Base-by-base conservation (phyloP, 1,140 invertebrate genomes). In the Lasaia peninsularis region DNA sequence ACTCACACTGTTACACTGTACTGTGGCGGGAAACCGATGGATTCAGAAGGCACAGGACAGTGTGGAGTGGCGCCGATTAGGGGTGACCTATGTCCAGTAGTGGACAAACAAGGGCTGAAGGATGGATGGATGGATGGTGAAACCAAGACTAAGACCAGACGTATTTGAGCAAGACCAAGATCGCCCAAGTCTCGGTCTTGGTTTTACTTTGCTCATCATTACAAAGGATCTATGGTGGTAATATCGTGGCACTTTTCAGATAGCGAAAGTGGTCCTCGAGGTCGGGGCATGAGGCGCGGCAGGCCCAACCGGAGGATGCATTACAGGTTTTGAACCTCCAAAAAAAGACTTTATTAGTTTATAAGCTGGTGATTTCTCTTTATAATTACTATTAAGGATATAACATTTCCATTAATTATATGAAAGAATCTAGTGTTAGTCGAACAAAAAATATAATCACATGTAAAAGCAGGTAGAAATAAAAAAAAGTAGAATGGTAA, bases 191-290 rank as follows among this genome's bases (percentile, higher is more conserved):
- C n/a, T n/a, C n/a, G n/a, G n/a, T n/a, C n/a, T n/a, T n/a, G 12
- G 35, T n/a, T n/a, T 40, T 40, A 40, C n/a, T 40, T 12, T 40
- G 4, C 35, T 16, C 18, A 2, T n/a, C n/a, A n/a, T n/a, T n/a
- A n/a, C n/a, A n/a, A n/a, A 12, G 14, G 1, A n/a, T 40, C 12
- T 1, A 7, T 28, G 9, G 7, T 34, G 8, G 3, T 10, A 34
- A 21, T 35, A 21, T 16, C 20, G 18, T 11, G 18, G 34, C 4
- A 21, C 18, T 32, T 54, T 54, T 33, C 78, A 87, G 84, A 87
- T 52, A 87, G 84, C 52, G 84, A 84, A 57, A 87, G 84, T 60
- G 79, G 79, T 3, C 14, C 69, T 20, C 79, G 84, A 21, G 84
- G 82, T 0, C 79, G 85, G 14, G 80, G 82, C 24, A 75, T 80